Evolutionary conservation across 2,797 vertebrate species (phyloP).

Genomic region (Iguana delicatissima): DNA sequence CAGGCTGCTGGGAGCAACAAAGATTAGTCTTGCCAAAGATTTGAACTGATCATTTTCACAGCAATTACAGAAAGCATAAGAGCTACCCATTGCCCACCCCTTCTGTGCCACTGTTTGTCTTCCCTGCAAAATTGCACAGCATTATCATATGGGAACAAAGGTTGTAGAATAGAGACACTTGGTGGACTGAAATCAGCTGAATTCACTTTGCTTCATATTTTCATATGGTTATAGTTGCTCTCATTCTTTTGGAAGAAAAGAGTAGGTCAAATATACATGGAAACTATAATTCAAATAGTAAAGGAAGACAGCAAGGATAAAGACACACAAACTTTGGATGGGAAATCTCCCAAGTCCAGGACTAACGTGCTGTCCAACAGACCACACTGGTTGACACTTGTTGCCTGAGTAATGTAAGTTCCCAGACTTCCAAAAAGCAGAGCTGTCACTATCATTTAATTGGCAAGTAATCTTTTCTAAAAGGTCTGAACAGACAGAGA

Average conservation of each 20-base stretch:
- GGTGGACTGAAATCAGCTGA: not conserved
- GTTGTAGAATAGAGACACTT: not conserved
- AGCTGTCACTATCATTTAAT: constrained; percentile 39
- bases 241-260: not conserved
- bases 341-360: not conserved
- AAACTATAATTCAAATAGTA: not conserved
- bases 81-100: not conserved
- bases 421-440: not conserved
- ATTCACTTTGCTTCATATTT: not conserved
- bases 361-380: not conserved
- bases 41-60: not conserved
- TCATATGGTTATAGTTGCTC: not conserved
- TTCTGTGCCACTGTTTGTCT: not conserved
- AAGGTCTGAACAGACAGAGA: constrained; percentile 40
- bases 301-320: not conserved
- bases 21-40: not conserved
- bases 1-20: not conserved
- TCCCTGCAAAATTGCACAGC: not conserved
- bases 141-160: not conserved
- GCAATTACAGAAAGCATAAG: not conserved
- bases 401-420: constrained; percentile 25
- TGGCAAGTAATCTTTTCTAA: constrained; percentile 28
- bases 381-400: not conserved
- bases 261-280: not conserved
- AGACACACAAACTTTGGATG: not conserved